Evolutionary conservation across 2,888 invertebrate species (phyloP), one percentile per base, ranked within the genome.

Genomic region (Drosophila sordidula): DNA sequence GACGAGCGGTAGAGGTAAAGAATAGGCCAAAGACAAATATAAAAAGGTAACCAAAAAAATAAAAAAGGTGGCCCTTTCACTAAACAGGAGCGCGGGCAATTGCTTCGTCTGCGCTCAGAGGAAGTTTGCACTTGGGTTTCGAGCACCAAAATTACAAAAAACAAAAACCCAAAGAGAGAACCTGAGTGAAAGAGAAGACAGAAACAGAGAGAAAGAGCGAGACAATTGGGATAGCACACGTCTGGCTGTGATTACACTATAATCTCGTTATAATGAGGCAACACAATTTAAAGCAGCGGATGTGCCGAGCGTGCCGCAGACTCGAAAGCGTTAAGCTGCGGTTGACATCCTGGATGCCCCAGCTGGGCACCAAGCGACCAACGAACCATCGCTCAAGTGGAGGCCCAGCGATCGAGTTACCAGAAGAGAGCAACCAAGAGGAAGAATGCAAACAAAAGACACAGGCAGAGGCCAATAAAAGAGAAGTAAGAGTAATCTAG

Each of bases 271-370:
- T 77, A 84, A 87, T 89, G 87, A 83, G 75, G 73, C 76, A 71
- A 70, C 56, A 72, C 69, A 78, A 75, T 80, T 67, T 68, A 29
- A 68, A 67, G 50, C 64, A 86, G 70, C 86, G 89, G 86, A 86
- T 86, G 89, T 82, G 74, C 59, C 73, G 67, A 70, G 75, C 77
- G 77, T 79, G 87, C 77, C 68, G 56, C 65, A 69, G 51, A 66
- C 55, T 63, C 56, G 63, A 68, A 58, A 64, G 61, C 75, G 64
- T 63, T 64, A 69, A 75, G 70, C 86, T 76, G 82, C 45, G 88
- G 83, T 83, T 87, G 87, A 88, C 87, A 88, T 84, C 83, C 89
- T 88, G 84, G 78, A 69, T 75, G 66, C 80, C 84, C 81, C 87
- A 83, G 81, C 84, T 87, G 80, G 70, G 58, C 71, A 69, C 47